These are phyloP conservation scores for Branchinecta lynchi DNA, from an alignment of 1,140 invertebrate genomes.

Conservation along the genomic window DNA sequence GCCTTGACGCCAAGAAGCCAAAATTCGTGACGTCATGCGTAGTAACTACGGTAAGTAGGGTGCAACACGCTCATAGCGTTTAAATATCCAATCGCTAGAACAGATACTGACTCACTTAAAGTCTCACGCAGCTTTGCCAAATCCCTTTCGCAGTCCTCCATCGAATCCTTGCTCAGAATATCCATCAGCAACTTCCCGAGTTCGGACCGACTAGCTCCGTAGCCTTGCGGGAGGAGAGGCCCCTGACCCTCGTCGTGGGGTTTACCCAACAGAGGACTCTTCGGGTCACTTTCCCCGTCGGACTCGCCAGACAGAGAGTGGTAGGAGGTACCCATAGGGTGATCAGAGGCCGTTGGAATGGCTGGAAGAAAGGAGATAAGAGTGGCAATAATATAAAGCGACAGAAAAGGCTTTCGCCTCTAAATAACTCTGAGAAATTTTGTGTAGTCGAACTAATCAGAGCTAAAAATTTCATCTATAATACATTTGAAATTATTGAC, in stretches of 20 bases:
- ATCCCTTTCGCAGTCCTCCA: not conserved
- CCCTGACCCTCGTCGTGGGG: not conserved
- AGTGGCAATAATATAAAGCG: too few relatives aligned
- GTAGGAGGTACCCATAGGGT: not conserved
- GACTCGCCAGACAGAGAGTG: not conserved
- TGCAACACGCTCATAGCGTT: too few relatives aligned
- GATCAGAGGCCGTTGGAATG: not conserved
- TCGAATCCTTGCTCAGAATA: not conserved
- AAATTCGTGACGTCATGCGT: too few relatives aligned
- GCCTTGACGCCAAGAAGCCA: too few relatives aligned
- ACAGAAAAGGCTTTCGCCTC: too few relatives aligned
- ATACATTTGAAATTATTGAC: too few relatives aligned
- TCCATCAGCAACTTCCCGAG: not conserved
- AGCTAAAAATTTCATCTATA: too few relatives aligned
- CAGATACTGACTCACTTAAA: not conserved
- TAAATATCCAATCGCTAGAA: too few relatives aligned
- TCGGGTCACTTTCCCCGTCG: not conserved
- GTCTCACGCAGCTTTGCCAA: not conserved
- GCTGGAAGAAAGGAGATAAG: not conserved
- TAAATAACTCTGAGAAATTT: too few relatives aligned
- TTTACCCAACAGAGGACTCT: not conserved
- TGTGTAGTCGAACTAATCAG: too few relatives aligned
- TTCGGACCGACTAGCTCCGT: not conserved
- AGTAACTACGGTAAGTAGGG: too few relatives aligned
- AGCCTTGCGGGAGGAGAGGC: not conserved